These are phyloP conservation scores for Riparia riparia DNA, from an alignment of 2,113 vertebrate genomes.

Conservation along the genomic window DNA sequence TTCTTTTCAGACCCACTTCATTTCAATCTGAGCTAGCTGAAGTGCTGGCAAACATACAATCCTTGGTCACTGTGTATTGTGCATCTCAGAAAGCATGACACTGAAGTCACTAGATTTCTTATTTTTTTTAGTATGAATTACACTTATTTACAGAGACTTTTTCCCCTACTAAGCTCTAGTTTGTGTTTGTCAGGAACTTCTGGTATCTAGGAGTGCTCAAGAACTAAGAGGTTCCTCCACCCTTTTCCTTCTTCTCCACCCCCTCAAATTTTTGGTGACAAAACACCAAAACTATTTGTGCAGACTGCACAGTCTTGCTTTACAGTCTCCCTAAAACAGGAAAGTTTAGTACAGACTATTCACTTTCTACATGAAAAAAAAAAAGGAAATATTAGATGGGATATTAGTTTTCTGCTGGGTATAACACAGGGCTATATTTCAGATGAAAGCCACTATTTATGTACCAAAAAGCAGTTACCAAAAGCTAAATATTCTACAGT, in stretches of 20 bases:
- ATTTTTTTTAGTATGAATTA: neutral
- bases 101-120: neutral
- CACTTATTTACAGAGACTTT: neutral
- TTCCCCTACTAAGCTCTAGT: neutral
- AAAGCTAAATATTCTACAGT: neutral
- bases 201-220: neutral
- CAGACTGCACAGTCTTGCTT: neutral
- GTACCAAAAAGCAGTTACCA: neutral
- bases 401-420: neutral
- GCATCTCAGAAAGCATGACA: neutral
- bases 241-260: neutral
- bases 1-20: neutral
- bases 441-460: neutral
- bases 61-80: neutral
- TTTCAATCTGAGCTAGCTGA: neutral
- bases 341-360: neutral
- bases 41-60: neutral
- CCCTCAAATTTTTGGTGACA: slow-evolving; percentile 11
- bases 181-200: neutral
- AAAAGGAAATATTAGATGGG: neutral
- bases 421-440: neutral
- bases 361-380: neutral
- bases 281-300: neutral
- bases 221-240: neutral
- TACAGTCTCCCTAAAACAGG: neutral